Base-by-base conservation (phyloP, 1,140 invertebrate genomes). In the Hycleus cichorii region DNA sequence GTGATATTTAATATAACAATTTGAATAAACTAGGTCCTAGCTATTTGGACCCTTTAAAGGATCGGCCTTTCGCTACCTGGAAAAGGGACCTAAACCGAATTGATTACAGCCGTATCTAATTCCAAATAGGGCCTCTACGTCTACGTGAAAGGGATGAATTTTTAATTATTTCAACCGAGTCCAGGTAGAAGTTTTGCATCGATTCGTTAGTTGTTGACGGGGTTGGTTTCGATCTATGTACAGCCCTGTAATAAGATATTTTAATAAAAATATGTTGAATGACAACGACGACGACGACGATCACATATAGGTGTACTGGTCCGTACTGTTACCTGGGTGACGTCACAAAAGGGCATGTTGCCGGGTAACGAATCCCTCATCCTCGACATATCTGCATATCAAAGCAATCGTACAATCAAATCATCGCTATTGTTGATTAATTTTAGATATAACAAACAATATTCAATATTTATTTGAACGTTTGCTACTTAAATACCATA, bases 261-360 rank as follows among this genome's bases (percentile, higher is more conserved):
- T 53, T 45, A 53, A 53, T 53, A 53, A 53, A 53, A 53, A 53
- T 53, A 53, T 53, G 39, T 32, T 38, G 51, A 53, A 53, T 53
- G 51, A 53, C 46, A 42, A 53, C 39, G 51, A 53, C 51, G 32
- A 32, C 27, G 51, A 45, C 42, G 49, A 27, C 49, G 44, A 59
- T 44, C 60, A 63, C 63, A 57, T 55, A 47, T 47, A 46, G 55
- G 64, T 60, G 63, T 65, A 63, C 64, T 48, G 54, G 52, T 32
- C 55, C 52, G 59, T 57, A 58, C 57, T 32, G 68, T 67, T 67
- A 69, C 68, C 68, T 68, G 65, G 68, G 68, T 67, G 64, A 70
- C 64, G 65, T 67, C 63, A 67, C 65, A 68, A 62, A 32, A 67
- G 68, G 65, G 65, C 59, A 59, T 66, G 68, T 70, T 70, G 68